Conservation (phyloP, 1,140 invertebrate genomes). For the Drosophila truncata region DNA sequence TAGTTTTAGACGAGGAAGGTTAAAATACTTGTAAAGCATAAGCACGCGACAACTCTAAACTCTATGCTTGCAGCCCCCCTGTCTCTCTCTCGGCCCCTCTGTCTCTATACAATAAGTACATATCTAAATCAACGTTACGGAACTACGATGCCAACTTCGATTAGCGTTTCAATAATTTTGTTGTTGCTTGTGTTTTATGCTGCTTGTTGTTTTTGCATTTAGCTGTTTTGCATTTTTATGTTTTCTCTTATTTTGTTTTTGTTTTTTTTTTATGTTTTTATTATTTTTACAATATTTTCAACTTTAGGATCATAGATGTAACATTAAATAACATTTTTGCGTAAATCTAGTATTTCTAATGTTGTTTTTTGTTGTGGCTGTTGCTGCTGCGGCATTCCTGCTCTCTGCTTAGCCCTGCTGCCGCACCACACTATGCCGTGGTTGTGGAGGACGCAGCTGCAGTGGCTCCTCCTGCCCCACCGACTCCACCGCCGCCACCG, state of each 20-base stretch:
- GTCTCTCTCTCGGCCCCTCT: not conserved
- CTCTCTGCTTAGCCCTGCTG: slow-evolving; percentile 23
- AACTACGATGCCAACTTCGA: slow-evolving; percentile 56
- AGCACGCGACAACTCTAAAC: slow-evolving; percentile 45
- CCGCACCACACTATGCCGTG: slow-evolving; percentile 64
- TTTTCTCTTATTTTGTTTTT: slow-evolving; percentile 15
- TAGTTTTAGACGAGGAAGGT: slow-evolving; percentile 26
- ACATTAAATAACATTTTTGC: slow-evolving; percentile 84
- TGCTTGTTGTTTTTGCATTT: slow-evolving; percentile 25
- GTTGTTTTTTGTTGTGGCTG: slow-evolving; percentile 58
- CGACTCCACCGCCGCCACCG: slow-evolving; percentile 10
- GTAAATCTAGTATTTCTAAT: slow-evolving; percentile 83
- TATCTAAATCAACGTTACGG: slow-evolving; percentile 59
- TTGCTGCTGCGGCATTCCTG: slow-evolving; percentile 17
- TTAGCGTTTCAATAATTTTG: slow-evolving; percentile 37
- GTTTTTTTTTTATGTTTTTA: slow-evolving; percentile 44
- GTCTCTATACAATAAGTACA: slow-evolving; percentile 52
- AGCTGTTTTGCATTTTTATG: slow-evolving; percentile 18
- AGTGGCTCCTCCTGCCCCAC: slow-evolving; percentile 29
- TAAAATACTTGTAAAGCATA: slow-evolving; percentile 53
- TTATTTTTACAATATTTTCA: slow-evolving; percentile 84
- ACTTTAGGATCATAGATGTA: slow-evolving; percentile 84
- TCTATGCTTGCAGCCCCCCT: slow-evolving; percentile 29
- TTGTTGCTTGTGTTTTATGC: slow-evolving; percentile 27
- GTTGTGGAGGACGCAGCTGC: slow-evolving; percentile 54